Conservation (phyloP, 2,888 invertebrate species). For the Ptilodon capucinus region DNA sequence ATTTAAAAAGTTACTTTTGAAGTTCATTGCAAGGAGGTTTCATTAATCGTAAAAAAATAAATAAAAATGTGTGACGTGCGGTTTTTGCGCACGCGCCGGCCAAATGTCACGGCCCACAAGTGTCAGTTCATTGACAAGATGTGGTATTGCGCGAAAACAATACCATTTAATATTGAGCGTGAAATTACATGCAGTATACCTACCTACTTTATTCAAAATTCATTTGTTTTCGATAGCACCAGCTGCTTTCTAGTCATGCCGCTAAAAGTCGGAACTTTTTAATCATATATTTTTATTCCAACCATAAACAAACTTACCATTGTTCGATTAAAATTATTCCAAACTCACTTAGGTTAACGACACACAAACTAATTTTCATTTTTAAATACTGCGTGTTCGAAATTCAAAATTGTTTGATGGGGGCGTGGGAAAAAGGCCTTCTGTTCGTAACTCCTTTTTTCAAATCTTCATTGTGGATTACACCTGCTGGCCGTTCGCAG, state of each 20-base stretch:
- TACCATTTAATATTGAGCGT: neutral
- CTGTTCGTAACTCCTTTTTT: constrained; percentile 76
- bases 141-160: constrained; percentile 15
- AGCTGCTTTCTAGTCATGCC: neutral
- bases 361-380: neutral
- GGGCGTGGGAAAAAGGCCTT: constrained; percentile 81
- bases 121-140: constrained; percentile 40
- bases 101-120: constrained; percentile 60
- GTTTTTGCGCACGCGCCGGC: constrained; percentile 34
- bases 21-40: neutral
- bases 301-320: neutral
- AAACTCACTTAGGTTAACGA: neutral
- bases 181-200: neutral
- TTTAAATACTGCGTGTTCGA: constrained; percentile 50
- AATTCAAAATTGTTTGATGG: constrained; percentile 65
- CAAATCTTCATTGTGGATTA: constrained; percentile 77
- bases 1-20: neutral
- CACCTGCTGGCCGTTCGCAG: constrained; percentile 80
- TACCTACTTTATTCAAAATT: neutral
- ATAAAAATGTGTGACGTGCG: constrained; percentile 1
- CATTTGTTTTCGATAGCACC: neutral
- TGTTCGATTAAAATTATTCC: neutral
- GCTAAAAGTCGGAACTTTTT: neutral
- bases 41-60: neutral
- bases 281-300: constrained; percentile 8